Evolutionary conservation across 30 jellyfish, hydroid and myxozoan species (phyloP), one percentile per base, ranked within the genome.

Genomic region (Pseudorhiza aurosa): DNA sequence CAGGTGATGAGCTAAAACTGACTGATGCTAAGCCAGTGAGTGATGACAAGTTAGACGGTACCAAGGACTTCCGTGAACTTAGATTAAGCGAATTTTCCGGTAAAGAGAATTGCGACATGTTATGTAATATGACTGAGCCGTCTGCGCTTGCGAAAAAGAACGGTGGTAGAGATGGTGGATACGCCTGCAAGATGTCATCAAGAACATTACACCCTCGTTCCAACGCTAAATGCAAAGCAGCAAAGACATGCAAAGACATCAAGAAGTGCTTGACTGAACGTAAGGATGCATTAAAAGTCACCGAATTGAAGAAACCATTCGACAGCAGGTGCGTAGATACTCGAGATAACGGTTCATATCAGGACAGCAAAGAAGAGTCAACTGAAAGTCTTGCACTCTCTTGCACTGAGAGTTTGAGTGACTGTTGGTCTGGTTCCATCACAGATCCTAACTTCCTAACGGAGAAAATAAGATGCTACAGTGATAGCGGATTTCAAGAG

Each of bases 401-500:
- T 12, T 28, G 15, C n/a, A 28, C 71, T 10, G 85, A 45, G 26
- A 44, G 49, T 53, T 44, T 46, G 19, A 71, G 85, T 51, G 85
- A 71, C 57, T 17, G 72, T 19, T 71, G 55, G 21, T 45, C 85
- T 8, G n/a, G n/a, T n/a, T 71, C 32, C 26, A 42, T 37, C 43
- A 71, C 85, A 45, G 85, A 71, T 43, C 30, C 65, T 8, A 71
- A 28, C 49, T 50, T 71, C 56, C 21, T 25, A 26, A 36, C 71
- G 14, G 88, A 65, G 56, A 64, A 37, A 44, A 1, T 59, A 18
- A 35, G 81, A 29, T 24, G 72, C 71, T 10, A 35, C n/a, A 45
- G 75, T 37, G 90, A 78, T 74, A 78, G 90, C 36, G 90, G 90
- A 30, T 78, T 56, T 46, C 74, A 45, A 22, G 90, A 78, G 39